Evolutionary conservation across 2,888 invertebrate genomes (phyloP), one percentile per base, ranked within the genome.

Genomic region (Andrena flavipes): DNA sequence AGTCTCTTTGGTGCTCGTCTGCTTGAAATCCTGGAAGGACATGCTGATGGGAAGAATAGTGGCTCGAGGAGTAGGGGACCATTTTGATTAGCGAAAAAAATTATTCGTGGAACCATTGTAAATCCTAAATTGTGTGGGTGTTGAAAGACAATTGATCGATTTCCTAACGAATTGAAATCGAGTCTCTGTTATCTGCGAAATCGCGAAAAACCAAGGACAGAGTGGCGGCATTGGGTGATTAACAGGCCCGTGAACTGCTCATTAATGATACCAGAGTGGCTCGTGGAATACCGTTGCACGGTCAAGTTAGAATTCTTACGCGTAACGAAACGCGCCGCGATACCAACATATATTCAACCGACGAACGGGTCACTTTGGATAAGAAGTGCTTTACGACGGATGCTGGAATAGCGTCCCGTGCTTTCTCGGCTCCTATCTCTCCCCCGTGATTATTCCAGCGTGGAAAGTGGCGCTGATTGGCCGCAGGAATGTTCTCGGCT

Each of bases 401-500:
- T 8, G 65, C 68, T n/a, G 68, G 70, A 63, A 67, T 23, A 63
- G 54, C 56, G 48, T 51, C 54, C 48, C 30, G 33, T 23, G 20
- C 30, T 76, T 74, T 6, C 20, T 59, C 42, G 72, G 59, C 35
- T 64, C 75, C 54, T 74, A 76, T 80, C 74, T 63, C 10, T 23
- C 60, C 51, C 23, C 8, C 33, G 42, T 73, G 74, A 84, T 84
- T 82, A 84, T 75, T 76, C 79, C 75, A 6, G 48, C 76, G 73
- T 62, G 76, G 73, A 75, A 83, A 84, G 80, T 80, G 80, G 82
- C 82, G 82, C 76, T 79, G 85, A 85, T 85, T 84, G 82, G 84
- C 56, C 33, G 60, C 20, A 8, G 71, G 82, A 79, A 84, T 75
- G 84, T 85, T 69, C 48, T 35, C 54, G 67, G 82, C 85, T 85